Base-by-base conservation (phyloP, 92 coral and sea anemone genomes). In the Umimayanthus chanpuru region DNA sequence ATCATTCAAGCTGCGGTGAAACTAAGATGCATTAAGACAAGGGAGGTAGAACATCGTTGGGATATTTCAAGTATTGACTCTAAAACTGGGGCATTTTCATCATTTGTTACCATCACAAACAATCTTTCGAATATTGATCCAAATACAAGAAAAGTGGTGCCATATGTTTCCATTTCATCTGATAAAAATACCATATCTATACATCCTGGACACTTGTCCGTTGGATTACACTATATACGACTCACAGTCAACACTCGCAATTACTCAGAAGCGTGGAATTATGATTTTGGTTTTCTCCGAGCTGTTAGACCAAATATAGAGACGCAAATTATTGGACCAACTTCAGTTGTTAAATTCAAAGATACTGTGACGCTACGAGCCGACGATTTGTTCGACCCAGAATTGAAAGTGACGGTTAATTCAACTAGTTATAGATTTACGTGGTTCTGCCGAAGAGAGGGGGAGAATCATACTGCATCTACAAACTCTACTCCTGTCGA, bases 361-460 rank as follows among this genome's bases (percentile, higher is more conserved):
- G 94, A 93, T 10, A 72, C 85, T 38, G 78, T 92, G 38, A 6
- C 76, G 50, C 80, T 95, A 32, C 93, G 89, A 76, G 98, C 88
- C 2, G 78, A 93, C 18, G 81, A 83, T 40, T 89, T 92, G 1
- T 91, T 88, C 75, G 96, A 95, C 58, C 96, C 94, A 1, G 70
- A 88, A 21, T 20, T 26, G 18, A 81, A 77, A 12, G 30, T 28
- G 9, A 20, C 70, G 23, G 15, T 44, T 36, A 87, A 73, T 67
- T 74, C 78, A 9, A 75, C 85, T 76, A 88, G 89, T 4, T 72
- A 90, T 23, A 79, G 68, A 1, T 95, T 88, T 64, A 92, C 81
- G 15, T 95, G 98, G 98, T 38, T 95, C 50, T 95, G 98, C 70
- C 92, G 94, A 80, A 88, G 92, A 56, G 80, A 73, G 8, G 80